A percentile compares a stretch with the other conserved stretches of the same genome.
Evolutionary conservation across 2,888 invertebrate genomes (phyloP).

Genomic region (Apamea anceps): DNA sequence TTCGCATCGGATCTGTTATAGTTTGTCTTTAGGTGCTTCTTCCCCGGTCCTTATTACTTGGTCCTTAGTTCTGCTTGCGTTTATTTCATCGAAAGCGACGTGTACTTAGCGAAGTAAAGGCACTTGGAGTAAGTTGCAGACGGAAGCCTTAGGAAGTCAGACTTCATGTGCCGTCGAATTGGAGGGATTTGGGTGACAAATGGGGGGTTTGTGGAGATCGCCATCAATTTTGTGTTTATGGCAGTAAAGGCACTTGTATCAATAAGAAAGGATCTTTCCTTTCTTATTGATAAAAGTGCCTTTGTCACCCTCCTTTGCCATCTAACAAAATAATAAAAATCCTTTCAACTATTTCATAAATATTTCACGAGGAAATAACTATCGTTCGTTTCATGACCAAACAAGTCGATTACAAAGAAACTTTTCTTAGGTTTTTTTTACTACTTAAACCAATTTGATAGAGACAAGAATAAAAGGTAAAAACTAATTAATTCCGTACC

Average conservation of each 20-base stretch:
- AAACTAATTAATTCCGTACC: neutral
- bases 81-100: conserved; percentile 45
- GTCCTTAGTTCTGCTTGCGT: conserved; percentile 23
- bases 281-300: too few species aligned
- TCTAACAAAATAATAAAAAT: neutral
- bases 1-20: conserved; percentile 46
- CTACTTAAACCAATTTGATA: neutral
- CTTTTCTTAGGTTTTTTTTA: neutral
- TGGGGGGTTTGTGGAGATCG: conserved; percentile 21
- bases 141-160: conserved; percentile 44
- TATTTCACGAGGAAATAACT: neutral
- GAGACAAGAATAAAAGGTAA: neutral
- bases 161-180: conserved; percentile 21
- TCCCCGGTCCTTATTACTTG: conserved; percentile 20
- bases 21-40: conserved; percentile 40
- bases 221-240: conserved; percentile 35
- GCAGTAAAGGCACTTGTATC: neutral
- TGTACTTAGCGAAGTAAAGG: conserved; percentile 45
- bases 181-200: conserved; percentile 52
- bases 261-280: neutral
- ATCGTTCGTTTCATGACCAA: neutral
- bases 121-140: conserved; percentile 46
- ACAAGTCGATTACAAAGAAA: neutral
- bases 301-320: too few species aligned
- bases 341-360: neutral